Evolutionary conservation across 2,888 invertebrate species (phyloP), one percentile per base, ranked within the genome.

Genomic region (Phortica magna): DNA sequence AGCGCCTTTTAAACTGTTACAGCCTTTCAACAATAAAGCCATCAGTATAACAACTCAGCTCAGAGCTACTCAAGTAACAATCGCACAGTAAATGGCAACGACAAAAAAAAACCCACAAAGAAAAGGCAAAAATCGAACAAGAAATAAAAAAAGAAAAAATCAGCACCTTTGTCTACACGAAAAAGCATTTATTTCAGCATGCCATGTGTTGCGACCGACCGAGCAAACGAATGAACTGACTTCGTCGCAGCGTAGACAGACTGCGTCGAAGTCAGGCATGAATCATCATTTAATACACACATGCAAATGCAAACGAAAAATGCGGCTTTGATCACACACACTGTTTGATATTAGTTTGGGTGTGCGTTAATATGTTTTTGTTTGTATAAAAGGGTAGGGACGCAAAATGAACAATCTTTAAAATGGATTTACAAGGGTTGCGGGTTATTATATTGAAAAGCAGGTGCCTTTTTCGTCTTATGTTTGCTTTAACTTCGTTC

Each of bases 271-370:
- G 19, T 9, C 9, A 59, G 9, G 59, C 39, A 64, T 67, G 67
- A 67, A 39, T 42, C 67, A 67, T 67, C 84, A 83, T 85, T 86
- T 83, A 84, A 78, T 85, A 84, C 48, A 48, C 48, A 48, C 48
- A 48, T 82, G 88, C 88, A 84, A 88, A 86, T 84, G 81, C 80
- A 83, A 83, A 78, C 79, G 82, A 78, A 77, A 77, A 78, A 76
- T 68, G 39, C 79, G 73, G 55, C 76, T 42, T 10, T 74, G 74
- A 59, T 42, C 70, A 67, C 84, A 84, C 48, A 9, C 48, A 48
- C 48, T 48, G 48, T 48, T 83, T n/a, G n/a, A n/a, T n/a, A n/a
- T n/a, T n/a, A n/a, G n/a, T n/a, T n/a, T 79, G 82, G 73, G 79
- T 77, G 79, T 31, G 48, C 7, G 31, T 53, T 17, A 57, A 41